Percentiles rank a stretch among this genome's conserved stretches.
Conservation (phyloP, 2,113 vertebrate species). For the Lycocorax pyrrhopterus region DNA sequence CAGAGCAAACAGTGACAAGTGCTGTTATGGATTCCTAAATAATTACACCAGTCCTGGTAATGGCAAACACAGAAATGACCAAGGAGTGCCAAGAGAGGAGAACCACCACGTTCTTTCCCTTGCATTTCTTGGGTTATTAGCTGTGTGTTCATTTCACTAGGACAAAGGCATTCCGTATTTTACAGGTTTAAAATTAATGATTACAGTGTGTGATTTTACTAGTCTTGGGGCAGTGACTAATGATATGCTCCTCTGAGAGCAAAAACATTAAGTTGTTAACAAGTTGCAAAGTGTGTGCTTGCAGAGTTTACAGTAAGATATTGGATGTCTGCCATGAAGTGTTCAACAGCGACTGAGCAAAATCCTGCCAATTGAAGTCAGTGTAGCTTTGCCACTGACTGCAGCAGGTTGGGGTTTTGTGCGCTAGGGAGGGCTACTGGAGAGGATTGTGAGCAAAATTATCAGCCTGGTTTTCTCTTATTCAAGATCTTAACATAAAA, state of each 20-base stretch:
- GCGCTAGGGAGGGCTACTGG: not conserved
- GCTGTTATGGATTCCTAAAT: not conserved
- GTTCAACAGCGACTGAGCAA: not conserved
- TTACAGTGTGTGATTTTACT: not conserved
- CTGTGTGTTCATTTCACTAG: not conserved
- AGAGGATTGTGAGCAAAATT: not conserved
- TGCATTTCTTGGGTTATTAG: not conserved
- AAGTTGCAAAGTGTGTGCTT: not conserved
- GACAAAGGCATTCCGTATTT: not conserved
- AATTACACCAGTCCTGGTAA: not conserved
- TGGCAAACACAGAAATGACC: not conserved
- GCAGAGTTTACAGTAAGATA: not conserved
- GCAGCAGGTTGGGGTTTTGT: not conserved
- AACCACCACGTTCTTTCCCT: not conserved
- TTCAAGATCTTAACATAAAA: not conserved
- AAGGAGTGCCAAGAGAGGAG: fast-evolving
- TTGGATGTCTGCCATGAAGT: not conserved
- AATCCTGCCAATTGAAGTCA: not conserved
- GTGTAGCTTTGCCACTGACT: not conserved
- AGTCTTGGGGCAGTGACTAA: not conserved
- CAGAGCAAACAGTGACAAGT: not conserved
- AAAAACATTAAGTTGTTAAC: not conserved
- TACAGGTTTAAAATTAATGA: not conserved
- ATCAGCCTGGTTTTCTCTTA: not conserved
- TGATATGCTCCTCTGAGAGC: not conserved